Base-by-base conservation (phyloP, 1,140 invertebrate species). In the Oryctes rhinoceros region DNA sequence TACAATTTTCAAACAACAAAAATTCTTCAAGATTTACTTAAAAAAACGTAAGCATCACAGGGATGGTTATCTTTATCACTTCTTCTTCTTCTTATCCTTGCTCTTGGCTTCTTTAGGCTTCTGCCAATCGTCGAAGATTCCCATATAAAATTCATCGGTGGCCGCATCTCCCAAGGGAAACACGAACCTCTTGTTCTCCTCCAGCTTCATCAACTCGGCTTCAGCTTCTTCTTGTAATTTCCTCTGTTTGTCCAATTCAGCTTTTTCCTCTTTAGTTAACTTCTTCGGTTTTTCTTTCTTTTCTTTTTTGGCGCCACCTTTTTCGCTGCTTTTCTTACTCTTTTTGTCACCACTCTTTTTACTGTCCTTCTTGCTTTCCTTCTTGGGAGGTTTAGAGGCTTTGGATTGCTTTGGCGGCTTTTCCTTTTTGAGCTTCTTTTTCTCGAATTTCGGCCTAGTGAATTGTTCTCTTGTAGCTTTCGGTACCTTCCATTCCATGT, bases 91-190 rank as follows among this genome's bases (percentile, higher is more conserved):
- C 35, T 78, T 78, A 1, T 59, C 24, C 39, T 76, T 76, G 7
- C 11, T 5, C 75, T 75, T 83, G 6, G 11, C 59, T 48, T 80
- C 67, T 37, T 81, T 82, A 3, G 78, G 76, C 44, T 65, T 78
- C 15, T 78, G 79, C 81, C 82, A 85, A 81, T 85, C 81, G 47
- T 83, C 83, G 80, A 85, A 85, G 10, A 85, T 81, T 13, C 62
- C 80, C 53, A 76, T 80, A 80, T 82, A 84, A 24, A 85, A 82
- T 15, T 82, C 78, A 62, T 84, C 84, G 44, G 78, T 80, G 10
- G 81, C 84, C 7, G 81, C 84, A 59, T 85, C 84, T 24, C 79
- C 81, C 20, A 85, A 65, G 15, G 84, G 84, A 81, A 83, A 84
- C 81, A 85, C 81, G 48, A 81, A 84, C 78, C 83, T 78, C 48